Evolutionary conservation across 2,797 vertebrate genomes (phyloP).

Genomic region (Pampus argenteus): DNA sequence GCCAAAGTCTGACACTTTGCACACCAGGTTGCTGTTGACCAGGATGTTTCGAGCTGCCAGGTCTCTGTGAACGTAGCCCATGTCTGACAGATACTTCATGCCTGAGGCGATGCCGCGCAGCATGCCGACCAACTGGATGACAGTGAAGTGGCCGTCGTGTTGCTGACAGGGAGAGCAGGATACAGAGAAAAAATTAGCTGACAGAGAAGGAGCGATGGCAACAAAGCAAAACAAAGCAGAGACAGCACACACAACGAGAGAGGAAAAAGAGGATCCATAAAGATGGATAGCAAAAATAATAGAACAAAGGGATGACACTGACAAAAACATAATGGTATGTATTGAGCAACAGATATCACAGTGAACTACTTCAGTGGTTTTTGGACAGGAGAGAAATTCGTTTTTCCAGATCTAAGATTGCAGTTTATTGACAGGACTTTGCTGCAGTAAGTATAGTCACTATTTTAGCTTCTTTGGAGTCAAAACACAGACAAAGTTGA

Average conservation of each 20-base stretch:
- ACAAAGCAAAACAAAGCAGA: neutral
- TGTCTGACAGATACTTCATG: conserved; percentile 98
- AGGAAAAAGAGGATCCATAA: conserved; percentile 1
- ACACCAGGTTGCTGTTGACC: conserved; percentile 97
- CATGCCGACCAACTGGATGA: conserved; percentile 98
- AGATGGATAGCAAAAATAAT: neutral
- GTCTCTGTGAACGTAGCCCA: conserved; percentile 96
- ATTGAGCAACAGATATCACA: conserved; percentile 1
- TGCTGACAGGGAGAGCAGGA: conserved; percentile 80
- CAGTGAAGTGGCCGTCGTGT: conserved; percentile 97
- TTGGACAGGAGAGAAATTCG: neutral
- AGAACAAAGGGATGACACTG: neutral
- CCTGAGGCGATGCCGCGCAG: conserved; percentile 95
- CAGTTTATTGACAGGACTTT: conserved; percentile 24
- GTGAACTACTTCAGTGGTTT: conserved; percentile 3
- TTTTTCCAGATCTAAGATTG: conserved; percentile 14
- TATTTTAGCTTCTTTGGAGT: neutral
- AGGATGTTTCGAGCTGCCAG: conserved; percentile 96
- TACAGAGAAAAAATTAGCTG: conserved; percentile 11
- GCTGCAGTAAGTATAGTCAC: conserved; percentile 14
- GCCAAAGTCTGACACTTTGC: conserved; percentile 97
- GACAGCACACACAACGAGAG: neutral
- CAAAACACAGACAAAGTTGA: neutral
- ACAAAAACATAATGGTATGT: neutral
- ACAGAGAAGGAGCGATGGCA: neutral